Evolutionary conservation across 2,797 vertebrate genomes (phyloP).

Genomic region (Pteronotus mesoamericanus): DNA sequence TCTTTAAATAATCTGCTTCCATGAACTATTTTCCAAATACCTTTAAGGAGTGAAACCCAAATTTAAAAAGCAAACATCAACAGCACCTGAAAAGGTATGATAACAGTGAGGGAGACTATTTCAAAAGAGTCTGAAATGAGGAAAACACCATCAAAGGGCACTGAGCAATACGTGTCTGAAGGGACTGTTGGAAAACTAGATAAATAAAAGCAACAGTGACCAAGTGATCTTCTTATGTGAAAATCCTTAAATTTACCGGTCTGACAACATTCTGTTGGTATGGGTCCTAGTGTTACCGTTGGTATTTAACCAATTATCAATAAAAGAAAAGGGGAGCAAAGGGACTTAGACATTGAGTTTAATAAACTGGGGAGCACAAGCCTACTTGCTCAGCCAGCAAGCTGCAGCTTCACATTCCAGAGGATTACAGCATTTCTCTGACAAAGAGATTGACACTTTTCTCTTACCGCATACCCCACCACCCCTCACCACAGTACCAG

Average conservation of each 20-base stretch:
- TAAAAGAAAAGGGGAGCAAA: background rate
- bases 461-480: too few species aligned
- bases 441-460: background rate
- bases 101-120: background rate
- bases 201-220: background rate
- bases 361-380: background rate
- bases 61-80: slow-evolving; percentile 13
- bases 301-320: background rate
- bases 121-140: background rate
- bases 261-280: background rate
- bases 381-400: background rate
- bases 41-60: background rate
- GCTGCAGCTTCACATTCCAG: background rate
- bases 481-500: too few species aligned
- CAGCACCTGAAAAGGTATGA: background rate
- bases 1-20: background rate
- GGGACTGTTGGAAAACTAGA: background rate
- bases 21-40: background rate
- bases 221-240: background rate
- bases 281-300: background rate
- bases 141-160: background rate
- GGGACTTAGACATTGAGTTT: background rate
- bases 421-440: background rate
- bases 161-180: background rate
- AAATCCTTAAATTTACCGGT: background rate